A percentile compares a stretch with the other conserved stretches of the same genome.
These are phyloP conservation scores for Eutrigla gurnardus DNA, from an alignment of 2,797 vertebrate genomes.

Conservation along the genomic window DNA sequence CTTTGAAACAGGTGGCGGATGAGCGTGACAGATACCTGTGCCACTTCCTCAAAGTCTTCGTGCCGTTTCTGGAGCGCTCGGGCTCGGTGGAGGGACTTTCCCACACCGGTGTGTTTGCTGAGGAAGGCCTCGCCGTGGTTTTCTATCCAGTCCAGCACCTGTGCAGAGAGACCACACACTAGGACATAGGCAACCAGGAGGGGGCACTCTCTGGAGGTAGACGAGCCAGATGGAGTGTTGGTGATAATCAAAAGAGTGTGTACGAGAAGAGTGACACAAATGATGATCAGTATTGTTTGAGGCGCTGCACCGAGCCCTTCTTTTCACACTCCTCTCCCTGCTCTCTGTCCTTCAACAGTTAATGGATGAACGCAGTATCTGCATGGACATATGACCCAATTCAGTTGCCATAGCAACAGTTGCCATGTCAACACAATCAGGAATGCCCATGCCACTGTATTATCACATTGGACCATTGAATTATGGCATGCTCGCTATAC, in stretches of 20 bases:
- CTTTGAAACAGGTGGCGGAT: not conserved
- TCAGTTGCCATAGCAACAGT: conserved; percentile 81
- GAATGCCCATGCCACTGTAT: conserved; percentile 46
- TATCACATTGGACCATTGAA: conserved; percentile 33
- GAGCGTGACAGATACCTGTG: conserved; percentile 86
- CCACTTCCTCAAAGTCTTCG: conserved; percentile 98
- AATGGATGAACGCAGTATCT: conserved; percentile 71
- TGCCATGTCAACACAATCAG: conserved; percentile 71
- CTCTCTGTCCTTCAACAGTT: conserved; percentile 45
- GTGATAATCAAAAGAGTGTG: conserved; percentile 14
- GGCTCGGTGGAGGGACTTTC: conserved; percentile 95
- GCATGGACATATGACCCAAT: conserved; percentile 79
- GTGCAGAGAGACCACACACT: conserved; percentile 34
- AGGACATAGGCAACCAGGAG: conserved; percentile 46
- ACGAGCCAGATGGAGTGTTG: conserved; percentile 7
- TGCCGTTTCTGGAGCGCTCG: conserved; percentile 96
- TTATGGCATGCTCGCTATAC: not conserved
- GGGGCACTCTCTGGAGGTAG: conserved; percentile 43
- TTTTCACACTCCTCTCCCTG: conserved; percentile 41
- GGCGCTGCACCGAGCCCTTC: conserved; percentile 5
- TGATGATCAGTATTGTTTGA: conserved; percentile 11
- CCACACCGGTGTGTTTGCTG: conserved; percentile 97
- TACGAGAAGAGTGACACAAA: conserved; percentile 38
- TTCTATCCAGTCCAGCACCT: conserved; percentile 99
- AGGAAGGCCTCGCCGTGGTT: conserved; percentile 98